phyloP scores from a whole-genome alignment of 1,140 invertebrate species.

The Zaprionus davidi region DNA sequence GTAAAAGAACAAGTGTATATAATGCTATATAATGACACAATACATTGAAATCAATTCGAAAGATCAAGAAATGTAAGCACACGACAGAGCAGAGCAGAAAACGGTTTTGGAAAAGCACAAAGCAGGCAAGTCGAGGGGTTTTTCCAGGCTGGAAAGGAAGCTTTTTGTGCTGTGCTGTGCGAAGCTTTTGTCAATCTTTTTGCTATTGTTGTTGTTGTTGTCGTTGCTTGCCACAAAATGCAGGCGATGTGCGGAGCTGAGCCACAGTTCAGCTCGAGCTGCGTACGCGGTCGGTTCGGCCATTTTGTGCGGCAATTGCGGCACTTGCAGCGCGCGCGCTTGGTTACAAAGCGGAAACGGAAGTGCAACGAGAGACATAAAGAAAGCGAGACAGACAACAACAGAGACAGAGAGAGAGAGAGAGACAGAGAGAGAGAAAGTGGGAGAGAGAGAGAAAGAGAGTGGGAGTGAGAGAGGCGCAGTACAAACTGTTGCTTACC shows the following conservation, averaged over 20 bases:
- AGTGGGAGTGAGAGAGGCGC: neutral
- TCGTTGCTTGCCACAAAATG: constrained; percentile 32
- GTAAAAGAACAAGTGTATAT: too few relatives aligned
- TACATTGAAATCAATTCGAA: too few relatives aligned
- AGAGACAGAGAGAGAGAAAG: neutral
- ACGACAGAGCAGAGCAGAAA: too few relatives aligned
- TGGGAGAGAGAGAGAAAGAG: neutral
- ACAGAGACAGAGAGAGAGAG: constrained; percentile 5
- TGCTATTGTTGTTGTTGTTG: neutral
- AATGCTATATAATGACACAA: too few relatives aligned
- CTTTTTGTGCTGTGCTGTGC: constrained; percentile 16
- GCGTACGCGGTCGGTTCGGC: constrained; percentile 62
- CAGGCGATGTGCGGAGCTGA: constrained; percentile 26
- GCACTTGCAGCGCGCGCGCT: constrained; percentile 42
- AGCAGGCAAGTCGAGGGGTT: neutral
- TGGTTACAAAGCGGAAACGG: constrained; percentile 63
- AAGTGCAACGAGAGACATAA: constrained; percentile 56
- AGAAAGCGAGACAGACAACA: neutral
- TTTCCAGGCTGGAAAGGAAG: constrained; percentile 47
- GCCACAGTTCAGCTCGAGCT: constrained; percentile 74
- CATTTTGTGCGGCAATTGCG: constrained; percentile 43
- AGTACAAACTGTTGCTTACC: constrained; percentile 70
- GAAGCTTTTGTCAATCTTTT: constrained; percentile 27
- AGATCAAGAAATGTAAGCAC: too few relatives aligned
- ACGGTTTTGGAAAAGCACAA: too few relatives aligned